Percentiles rank a stretch among this genome's conserved stretches.
These are phyloP conservation scores for Strix uralensis DNA, from an alignment of 2,113 vertebrate genomes.

Conservation along the genomic window DNA sequence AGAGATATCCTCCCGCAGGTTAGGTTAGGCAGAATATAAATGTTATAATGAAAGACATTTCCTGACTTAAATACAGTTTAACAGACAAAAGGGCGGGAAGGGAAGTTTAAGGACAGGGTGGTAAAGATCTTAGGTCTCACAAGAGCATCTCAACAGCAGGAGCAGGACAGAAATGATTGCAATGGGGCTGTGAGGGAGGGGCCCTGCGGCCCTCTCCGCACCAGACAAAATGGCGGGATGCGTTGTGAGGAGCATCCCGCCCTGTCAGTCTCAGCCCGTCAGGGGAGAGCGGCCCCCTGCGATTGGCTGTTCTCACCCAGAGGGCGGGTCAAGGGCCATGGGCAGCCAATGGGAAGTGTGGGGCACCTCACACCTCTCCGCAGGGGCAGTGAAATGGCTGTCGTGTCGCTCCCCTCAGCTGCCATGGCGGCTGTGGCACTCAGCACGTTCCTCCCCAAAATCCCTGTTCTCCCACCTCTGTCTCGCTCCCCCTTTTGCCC, in stretches of 20 bases:
- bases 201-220: accelerated
- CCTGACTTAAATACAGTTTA: not conserved
- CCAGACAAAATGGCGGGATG: not conserved
- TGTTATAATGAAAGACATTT: not conserved
- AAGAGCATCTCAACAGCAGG: too few species aligned
- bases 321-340: not conserved
- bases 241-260: accelerated
- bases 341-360: not conserved
- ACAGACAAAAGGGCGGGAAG: not conserved
- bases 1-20: not conserved
- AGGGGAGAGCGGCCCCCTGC: not conserved
- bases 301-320: not conserved
- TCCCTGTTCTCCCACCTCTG: not conserved
- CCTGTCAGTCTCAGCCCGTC: not conserved
- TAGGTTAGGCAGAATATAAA: not conserved
- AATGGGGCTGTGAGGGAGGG: accelerated
- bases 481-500: not conserved
- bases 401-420: accelerated
- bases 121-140: accelerated
- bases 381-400: not conserved
- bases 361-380: not conserved
- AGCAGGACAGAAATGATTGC: not conserved
- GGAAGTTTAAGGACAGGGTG: not conserved
- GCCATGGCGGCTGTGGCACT: accelerated
- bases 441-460: too few species aligned